Evolutionary conservation across 1,140 invertebrate genomes (phyloP), one percentile per base, ranked within the genome.

Genomic region (Melipona quadrifasciata): DNA sequence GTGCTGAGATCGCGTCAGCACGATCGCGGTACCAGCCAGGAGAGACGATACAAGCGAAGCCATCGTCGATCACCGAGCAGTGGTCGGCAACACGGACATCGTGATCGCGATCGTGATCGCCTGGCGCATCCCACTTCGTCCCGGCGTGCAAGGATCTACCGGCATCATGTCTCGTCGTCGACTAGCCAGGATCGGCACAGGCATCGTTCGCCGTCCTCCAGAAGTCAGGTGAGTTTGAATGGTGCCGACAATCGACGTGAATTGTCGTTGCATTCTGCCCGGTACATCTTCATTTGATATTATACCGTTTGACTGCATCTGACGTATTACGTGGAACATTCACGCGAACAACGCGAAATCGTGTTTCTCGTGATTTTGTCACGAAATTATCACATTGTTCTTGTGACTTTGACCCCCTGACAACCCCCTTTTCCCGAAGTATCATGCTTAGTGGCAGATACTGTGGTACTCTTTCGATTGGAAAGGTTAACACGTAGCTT

Each of bases 31-130:
- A 96, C 95, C 0, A 96, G 95, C 76, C 95, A 95, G 58, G 96
- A 96, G 88, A 94, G 96, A 6, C 95, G 96, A 14, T 96, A 96
- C 93, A 96, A 96, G 78, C 95, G 96, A 16, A 96, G 95, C 79
- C 95, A 96, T 89, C 94, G 96, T 24, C 94, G 96, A 77, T 96
- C 96, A 31, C 96, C 96, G 10, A 96, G 95, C 53, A 95, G 95
- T 87, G 95, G 95, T 21, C 93, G 95, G 21, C 95, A 95, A 80
- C 91, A 93, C 83, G 92, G 92, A 0, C 94, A 95, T 93, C 95
- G 94, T 39, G 95, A 95, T 89, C 95, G 93, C 78, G 95, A 94
- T 73, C 95, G 93, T 86, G 95, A 91, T 91, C 94, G 91, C 93
- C 94, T 94, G 88, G 94, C 79, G 86, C 94, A 90, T 91, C 95